These are phyloP conservation scores for Drosophila leonis DNA, from an alignment of 2,888 invertebrate species.

Conservation along the genomic window DNA sequence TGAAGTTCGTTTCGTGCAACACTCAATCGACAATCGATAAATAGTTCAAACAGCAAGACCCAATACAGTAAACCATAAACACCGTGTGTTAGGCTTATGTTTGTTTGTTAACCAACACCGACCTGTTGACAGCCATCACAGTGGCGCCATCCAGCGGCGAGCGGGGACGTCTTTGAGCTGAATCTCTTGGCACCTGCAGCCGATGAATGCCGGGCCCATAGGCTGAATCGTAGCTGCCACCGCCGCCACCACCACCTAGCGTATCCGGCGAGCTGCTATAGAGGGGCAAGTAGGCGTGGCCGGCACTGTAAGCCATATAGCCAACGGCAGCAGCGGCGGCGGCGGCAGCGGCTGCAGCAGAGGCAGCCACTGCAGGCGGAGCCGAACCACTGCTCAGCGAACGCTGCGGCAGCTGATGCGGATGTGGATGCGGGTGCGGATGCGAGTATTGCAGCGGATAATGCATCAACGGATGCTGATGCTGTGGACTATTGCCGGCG, in stretches of 20 bases:
- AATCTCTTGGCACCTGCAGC: constrained; percentile 62
- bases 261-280: constrained; percentile 79
- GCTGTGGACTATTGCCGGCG: constrained; percentile 81
- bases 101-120: constrained; percentile 33
- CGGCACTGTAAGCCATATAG: constrained; percentile 78
- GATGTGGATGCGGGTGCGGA: constrained; percentile 10
- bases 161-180: constrained; percentile 32
- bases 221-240: constrained; percentile 81
- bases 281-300: constrained; percentile 82
- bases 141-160: constrained; percentile 74
- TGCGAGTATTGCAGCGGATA: constrained; percentile 9
- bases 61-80: constrained; percentile 10
- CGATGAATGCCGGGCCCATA: constrained; percentile 71
- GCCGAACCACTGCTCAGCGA: constrained; percentile 48
- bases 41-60: not conserved
- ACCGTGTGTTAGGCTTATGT: constrained; percentile 1
- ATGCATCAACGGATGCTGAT: constrained; percentile 50
- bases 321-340: constrained; percentile 53
- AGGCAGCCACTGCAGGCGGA: constrained; percentile 6
- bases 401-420: constrained; percentile 26
- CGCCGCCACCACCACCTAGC: constrained; percentile 17
- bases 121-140: constrained; percentile 68
- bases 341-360: constrained; percentile 15
- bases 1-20: constrained; percentile 4
- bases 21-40: constrained; percentile 5